phyloP scores from a whole-genome alignment of 2,888 invertebrate species.

The Rhingia rostrata region DNA sequence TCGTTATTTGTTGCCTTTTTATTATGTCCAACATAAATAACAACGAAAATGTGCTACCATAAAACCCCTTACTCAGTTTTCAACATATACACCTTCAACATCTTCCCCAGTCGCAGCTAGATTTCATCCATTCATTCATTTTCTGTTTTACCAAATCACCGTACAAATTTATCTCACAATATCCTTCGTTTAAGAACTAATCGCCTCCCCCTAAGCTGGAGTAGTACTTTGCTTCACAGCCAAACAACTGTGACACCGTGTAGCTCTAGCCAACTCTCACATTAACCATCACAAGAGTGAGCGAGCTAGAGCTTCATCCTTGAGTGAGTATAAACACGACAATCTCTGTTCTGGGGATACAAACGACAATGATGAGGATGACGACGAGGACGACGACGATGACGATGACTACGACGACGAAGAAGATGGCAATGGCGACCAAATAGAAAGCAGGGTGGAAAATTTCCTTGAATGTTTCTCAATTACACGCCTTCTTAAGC shows the following conservation, averaged over 20 bases:
- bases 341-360: conserved; percentile 49
- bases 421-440: conserved; percentile 50
- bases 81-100: conserved; percentile 1
- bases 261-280: conserved; percentile 41
- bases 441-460: conserved; percentile 77
- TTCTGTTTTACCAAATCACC: conserved; percentile 74
- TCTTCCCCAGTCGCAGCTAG: conserved; percentile 22
- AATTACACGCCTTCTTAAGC: conserved; percentile 84
- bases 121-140: conserved; percentile 64
- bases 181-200: conserved; percentile 74
- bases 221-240: conserved; percentile 39
- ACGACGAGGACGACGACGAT: conserved; percentile 7
- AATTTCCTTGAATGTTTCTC: conserved; percentile 83
- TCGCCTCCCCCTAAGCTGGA: conserved; percentile 59
- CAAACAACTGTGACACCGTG: conserved; percentile 40
- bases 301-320: conserved; percentile 46
- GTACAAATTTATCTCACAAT: conserved; percentile 75
- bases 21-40: no score
- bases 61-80: conserved; percentile 7
- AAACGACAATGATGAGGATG: conserved; percentile 18
- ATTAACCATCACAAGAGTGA: conserved; percentile 15
- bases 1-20: no score
- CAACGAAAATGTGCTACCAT: background rate
- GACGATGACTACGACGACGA: conserved; percentile 10
- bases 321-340: conserved; percentile 64